Base-by-base conservation (phyloP, 2,113 vertebrate species). In the Acanthochromis polyacanthus region DNA sequence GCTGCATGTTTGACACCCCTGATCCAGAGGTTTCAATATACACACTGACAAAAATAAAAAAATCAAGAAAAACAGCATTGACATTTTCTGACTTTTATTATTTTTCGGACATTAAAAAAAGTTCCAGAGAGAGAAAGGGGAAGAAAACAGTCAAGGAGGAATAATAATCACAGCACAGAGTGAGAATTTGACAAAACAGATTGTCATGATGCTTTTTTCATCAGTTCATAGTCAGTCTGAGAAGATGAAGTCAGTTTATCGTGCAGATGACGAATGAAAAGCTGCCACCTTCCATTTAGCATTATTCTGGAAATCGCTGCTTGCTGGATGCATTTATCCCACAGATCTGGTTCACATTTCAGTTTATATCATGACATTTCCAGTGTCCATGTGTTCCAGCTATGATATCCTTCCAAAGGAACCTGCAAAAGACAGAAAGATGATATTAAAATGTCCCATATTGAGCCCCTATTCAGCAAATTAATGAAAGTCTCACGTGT, bases 371-470 rank as follows among this genome's bases (percentile, higher is more conserved):
- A 55, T 79, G 2, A 56, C 23, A 51, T 65, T 30, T 86, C 38
- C 43, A 28, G 36, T 6, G 28, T 86, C 22, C 64, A 32, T 20
- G 20, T 78, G 45, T 43, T 71, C 80, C 69, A 67, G 28, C 62
- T 92, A 93, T 0, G 89, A 92, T 7, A 84, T 88, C 7, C 78
- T 89, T 70, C 87, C 86, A 85, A 92, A 93, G 9, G 85, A 91
- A 63, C 82, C 93, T 92, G 74, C 5, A 60, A 65, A 30, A 79
- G 15, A 86, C 5, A 81, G 11, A 70, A 48, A 22, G 0, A 66
- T 69, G 3, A 16, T 40, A 11, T 40, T 40, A 40, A 36, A 36
- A 36, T 8, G 32, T 36, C 32, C 32, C 32, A 36, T 36, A 36
- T 36, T 36, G 32, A 8, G 32, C 6, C 32, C 32, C 32, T 9